A percentile compares a stretch with the other conserved stretches of the same genome.
Evolutionary conservation across 1,140 invertebrate species (phyloP).

Genomic region (Laupala kohalensis): DNA sequence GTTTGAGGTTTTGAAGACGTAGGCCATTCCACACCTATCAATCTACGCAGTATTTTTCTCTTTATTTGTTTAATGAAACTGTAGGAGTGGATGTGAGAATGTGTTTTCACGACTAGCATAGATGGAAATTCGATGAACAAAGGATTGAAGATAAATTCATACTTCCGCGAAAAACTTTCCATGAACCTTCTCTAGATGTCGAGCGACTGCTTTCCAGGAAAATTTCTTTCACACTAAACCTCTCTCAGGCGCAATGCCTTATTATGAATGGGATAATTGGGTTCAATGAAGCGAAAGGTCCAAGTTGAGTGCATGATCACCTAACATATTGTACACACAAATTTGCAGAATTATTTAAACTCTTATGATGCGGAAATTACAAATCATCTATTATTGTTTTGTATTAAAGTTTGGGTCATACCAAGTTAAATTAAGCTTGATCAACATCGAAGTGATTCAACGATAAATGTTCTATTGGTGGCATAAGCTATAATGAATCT

Average conservation of each 20-base stretch:
- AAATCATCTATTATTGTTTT: no score
- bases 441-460: constrained; percentile 87
- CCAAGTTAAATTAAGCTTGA: no score
- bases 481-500: constrained; percentile 94
- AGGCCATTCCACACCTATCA: no score
- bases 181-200: constrained; percentile 67
- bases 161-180: constrained; percentile 83
- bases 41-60: no score
- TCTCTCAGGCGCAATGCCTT: constrained; percentile 96
- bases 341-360: constrained; percentile 40
- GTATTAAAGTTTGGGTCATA: no score
- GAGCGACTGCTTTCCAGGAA: constrained; percentile 47
- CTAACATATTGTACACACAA: no score
- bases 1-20: no score
- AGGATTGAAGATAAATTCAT: not conserved
- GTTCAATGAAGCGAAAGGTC: constrained; percentile 83
- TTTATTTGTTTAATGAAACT: no score
- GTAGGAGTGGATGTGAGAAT: no score
- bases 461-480: constrained; percentile 80
- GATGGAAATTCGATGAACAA: no score
- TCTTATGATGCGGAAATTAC: constrained; percentile 59
- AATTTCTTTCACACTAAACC: constrained; percentile 78
- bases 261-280: constrained; percentile 82
- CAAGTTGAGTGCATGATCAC: constrained; percentile 46
- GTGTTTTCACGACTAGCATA: no score